Base-by-base conservation (phyloP, 1,140 invertebrate species). In the Meloidogyne hapla region DNA sequence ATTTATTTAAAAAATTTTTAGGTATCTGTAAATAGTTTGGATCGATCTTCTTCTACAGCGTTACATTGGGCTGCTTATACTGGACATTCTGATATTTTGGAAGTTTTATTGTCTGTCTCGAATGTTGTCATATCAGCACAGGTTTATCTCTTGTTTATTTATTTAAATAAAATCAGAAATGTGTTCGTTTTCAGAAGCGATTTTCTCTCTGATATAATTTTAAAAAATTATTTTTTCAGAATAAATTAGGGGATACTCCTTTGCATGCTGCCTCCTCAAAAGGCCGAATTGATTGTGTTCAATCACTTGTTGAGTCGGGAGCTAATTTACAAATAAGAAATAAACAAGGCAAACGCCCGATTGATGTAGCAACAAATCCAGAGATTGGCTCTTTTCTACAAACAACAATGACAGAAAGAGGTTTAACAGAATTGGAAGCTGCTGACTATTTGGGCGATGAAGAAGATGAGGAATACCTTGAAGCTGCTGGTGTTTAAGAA, bases 61-160 rank as follows among this genome's bases (percentile, higher is more conserved):
- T 83, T 92, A 15, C 91, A 92, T 84, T 92, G 92, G 91, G 91
- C 91, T 61, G 88, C 90, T 40, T 90, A 91, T 84, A 90, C 90
- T 45, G 90, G 90, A 23, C 90, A 91, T 80, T 73, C 84, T 15
- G 81, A 85, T 1, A 87, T 88, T 74, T 66, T 89, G 10, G 67
- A 88, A 65, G 63, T 72, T 2, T 79, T 90, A 61, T 80, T 90
- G 9, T 67, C 67, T 56, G 76, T 83, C 9, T 79, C 80, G 2
- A 88, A 88, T 67, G 85, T 88, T 83, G 73, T 87, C 72, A 80
- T 90, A 33, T 87, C 88, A 79, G 87, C 88, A 12, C 89, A 89
- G 87, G 89, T 89, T 78, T 21, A 48, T 45, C 23, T 3, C 9
- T 9, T 2, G 10, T 28, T 28, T 1, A 33, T 15, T 12, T 28